Base-by-base conservation (phyloP, 2,888 invertebrate genomes). In the Pheosia tremula region DNA sequence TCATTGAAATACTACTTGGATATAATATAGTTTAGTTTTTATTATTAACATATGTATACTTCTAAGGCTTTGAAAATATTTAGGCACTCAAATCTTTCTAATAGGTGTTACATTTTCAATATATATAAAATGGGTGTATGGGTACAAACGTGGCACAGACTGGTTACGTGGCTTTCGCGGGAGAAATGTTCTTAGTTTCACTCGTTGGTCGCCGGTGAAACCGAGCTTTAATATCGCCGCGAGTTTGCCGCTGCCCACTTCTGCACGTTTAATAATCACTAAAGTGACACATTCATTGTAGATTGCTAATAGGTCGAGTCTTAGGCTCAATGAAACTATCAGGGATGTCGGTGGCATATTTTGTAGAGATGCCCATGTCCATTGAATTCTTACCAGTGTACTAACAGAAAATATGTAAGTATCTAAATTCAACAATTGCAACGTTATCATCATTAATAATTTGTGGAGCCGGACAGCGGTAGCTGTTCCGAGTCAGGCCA, bases 181-280 rank as follows among this genome's bases (percentile, higher is more conserved):
- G 87, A 86, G 89, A 91, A 91, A 90, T 83, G 82, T 75, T 81
- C 78, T 77, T 77, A 85, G 88, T 91, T 91, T 91, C 91, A 85
- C 92, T 86, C 71, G 79, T 74, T 73, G 74, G 76, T 66, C 71
- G 76, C 71, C 72, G 86, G 88, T 85, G 89, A 90, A 90, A 90
- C 81, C 77, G 69, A 82, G 78, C 77, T 82, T 81, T 77, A 73
- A 75, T 74, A 69, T 74, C 62, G 64, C 66, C 58, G 67, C 64
- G 8, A 61, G 60, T 52, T 52, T 63, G 47, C 36, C 50, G 50
- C 36, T 67, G 59, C 41, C 56, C 49, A 43, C 47, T n/a, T 47
- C n/a, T 47, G 4, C 47, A n/a, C 4, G 47, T 9, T 5, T 47
- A n/a, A n/a, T n/a, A n/a, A n/a, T 0, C 47, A 47, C 11, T 47